Evolutionary conservation across 2,797 vertebrate species (phyloP).

Genomic region (Karalla daura): DNA sequence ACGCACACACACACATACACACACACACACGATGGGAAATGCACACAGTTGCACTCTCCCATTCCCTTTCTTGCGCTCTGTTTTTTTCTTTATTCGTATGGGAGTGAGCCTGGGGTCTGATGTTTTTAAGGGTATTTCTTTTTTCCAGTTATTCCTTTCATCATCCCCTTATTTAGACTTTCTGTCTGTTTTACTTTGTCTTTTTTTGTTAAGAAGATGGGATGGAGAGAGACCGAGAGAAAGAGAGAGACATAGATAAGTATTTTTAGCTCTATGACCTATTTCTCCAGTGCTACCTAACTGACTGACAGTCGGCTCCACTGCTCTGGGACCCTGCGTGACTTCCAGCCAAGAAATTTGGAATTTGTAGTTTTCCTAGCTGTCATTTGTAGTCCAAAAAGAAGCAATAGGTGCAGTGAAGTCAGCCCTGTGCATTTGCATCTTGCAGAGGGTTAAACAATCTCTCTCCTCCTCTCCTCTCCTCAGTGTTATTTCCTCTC

Average conservation of each 20-base stretch:
- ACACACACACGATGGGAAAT: conserved; percentile 1
- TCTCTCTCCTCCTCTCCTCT: background rate
- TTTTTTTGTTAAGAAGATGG: conserved; percentile 55
- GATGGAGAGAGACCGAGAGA: conserved; percentile 59
- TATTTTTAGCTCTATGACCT: conserved; percentile 90
- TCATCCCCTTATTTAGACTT: conserved; percentile 75
- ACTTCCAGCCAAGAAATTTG: conserved; percentile 65
- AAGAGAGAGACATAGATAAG: conserved; percentile 77
- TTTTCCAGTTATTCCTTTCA: conserved; percentile 72
- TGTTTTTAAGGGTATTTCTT: conserved; percentile 75
- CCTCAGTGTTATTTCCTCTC: conserved; percentile 29
- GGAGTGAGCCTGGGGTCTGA: conserved; percentile 68
- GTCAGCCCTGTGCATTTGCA: too few species aligned
- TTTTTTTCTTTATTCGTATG: conserved; percentile 47
- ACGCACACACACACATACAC: conserved; percentile 1
- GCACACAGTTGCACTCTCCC: conserved; percentile 56
- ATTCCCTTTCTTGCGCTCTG: conserved; percentile 52
- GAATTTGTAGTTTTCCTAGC: conserved; percentile 51
- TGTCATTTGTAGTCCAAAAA: conserved; percentile 59
- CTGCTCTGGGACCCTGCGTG: conserved; percentile 76
- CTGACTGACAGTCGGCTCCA: conserved; percentile 83
- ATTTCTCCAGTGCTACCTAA: conserved; percentile 88
- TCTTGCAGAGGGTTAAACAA: too few species aligned
- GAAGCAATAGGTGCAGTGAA: too few species aligned
- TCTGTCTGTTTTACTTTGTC: conserved; percentile 73